Conservation (phyloP, 1,140 invertebrate species). For the Protaetia brevitarsis region DNA sequence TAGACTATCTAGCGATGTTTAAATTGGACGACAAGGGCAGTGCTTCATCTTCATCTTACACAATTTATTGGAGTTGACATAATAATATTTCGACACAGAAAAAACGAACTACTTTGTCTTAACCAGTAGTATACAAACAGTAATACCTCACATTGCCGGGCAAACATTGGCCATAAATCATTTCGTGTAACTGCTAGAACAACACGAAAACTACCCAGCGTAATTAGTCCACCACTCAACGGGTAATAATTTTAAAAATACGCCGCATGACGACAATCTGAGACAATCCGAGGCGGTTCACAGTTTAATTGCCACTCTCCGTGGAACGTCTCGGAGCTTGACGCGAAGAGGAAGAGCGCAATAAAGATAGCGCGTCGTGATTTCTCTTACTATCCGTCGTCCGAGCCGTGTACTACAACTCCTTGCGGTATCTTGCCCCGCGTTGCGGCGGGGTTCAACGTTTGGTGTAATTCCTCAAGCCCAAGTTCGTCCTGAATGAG, state of each 20-base stretch:
- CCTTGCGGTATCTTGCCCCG: background rate
- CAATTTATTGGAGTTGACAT: no score
- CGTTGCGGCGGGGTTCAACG: background rate
- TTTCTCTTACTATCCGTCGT: background rate
- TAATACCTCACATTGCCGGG: background rate
- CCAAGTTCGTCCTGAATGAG: background rate
- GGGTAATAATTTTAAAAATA: constrained; percentile 8
- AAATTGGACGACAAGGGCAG: no score
- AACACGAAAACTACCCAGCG: constrained; percentile 3
- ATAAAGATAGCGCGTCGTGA: background rate
- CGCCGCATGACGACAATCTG: background rate
- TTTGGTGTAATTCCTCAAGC: background rate
- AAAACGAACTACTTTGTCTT: background rate
- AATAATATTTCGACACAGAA: background rate
- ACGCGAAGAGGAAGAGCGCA: background rate
- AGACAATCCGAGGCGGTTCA: constrained; percentile 2
- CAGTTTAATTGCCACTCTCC: background rate
- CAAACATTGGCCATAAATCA: background rate
- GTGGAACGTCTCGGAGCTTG: background rate
- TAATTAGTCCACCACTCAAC: constrained; percentile 14
- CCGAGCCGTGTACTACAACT: background rate
- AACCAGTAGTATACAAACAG: constrained; percentile 7
- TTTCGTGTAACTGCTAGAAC: background rate
- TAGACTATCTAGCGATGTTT: no score
- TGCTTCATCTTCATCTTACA: no score